Conservation (phyloP, 2,113 vertebrate species). For the Catharus bicknelli region DNA sequence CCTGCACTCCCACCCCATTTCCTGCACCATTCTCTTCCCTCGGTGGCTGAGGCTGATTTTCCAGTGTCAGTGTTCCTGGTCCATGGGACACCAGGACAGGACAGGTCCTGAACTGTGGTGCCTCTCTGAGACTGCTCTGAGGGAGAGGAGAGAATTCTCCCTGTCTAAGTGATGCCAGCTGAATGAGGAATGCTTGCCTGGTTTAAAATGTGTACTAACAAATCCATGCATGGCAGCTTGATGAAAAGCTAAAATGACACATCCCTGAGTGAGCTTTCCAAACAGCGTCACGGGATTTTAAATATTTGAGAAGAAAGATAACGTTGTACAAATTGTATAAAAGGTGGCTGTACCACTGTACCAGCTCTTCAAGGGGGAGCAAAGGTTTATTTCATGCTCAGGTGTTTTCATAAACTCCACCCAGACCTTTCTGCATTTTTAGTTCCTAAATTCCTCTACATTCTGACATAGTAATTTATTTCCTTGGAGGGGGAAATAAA, state of each 20-base stretch:
- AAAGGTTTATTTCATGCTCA: neutral
- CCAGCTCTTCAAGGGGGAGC: neutral
- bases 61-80: neutral
- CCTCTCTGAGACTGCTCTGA: neutral
- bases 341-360: neutral
- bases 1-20: neutral
- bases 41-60: neutral
- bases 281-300: neutral
- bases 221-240: neutral
- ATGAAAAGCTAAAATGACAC: neutral
- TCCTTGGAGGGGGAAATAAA: neutral
- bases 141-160: neutral
- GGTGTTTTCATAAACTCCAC: neutral
- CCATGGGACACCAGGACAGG: neutral
- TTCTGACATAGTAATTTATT: neutral
- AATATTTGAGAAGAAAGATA: conserved; percentile 20
- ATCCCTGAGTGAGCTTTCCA: conserved; percentile 4
- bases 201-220: neutral
- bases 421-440: neutral
- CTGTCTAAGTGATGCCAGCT: neutral
- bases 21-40: neutral
- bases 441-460: neutral
- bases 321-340: neutral
- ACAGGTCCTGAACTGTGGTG: rapidly evolving
- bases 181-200: neutral